Conservation (phyloP, 1,140 invertebrate genomes). For the Brachionus plicatilis region DNA sequence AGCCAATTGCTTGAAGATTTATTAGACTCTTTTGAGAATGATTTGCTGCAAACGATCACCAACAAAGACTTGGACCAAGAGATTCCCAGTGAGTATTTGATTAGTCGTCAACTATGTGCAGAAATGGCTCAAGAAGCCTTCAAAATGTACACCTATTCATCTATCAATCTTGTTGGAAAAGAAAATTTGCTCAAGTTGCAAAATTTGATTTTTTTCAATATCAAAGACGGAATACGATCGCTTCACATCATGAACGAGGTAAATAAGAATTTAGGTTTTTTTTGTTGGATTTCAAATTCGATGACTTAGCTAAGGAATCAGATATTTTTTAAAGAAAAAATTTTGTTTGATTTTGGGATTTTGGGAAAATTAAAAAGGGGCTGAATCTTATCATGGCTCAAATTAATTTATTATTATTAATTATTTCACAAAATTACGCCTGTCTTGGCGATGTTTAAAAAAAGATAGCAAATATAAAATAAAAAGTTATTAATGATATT, state of each 20-base stretch:
- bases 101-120: background rate
- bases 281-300: background rate
- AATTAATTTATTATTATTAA: no score
- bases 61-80: background rate
- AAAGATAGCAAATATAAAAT: no score
- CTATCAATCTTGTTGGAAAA: background rate
- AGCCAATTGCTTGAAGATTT: conserved; percentile 18
- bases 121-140: conserved; percentile 37
- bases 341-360: no score
- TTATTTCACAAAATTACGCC: no score
- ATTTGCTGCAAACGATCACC: background rate
- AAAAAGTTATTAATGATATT: no score
- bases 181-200: conserved; percentile 18
- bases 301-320: background rate
- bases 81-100: conserved; percentile 16
- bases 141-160: conserved; percentile 6
- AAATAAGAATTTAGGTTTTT: background rate
- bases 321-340: no score
- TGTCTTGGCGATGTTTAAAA: no score
- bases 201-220: conserved; percentile 27
- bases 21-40: conserved; percentile 14
- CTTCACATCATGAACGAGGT: conserved; percentile 8
- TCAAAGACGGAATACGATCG: conserved; percentile 36
- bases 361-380: no score
- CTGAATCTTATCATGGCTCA: no score